phyloP scores from a whole-genome alignment of 2,888 invertebrate species.

The Eupithecia subfuscata region DNA sequence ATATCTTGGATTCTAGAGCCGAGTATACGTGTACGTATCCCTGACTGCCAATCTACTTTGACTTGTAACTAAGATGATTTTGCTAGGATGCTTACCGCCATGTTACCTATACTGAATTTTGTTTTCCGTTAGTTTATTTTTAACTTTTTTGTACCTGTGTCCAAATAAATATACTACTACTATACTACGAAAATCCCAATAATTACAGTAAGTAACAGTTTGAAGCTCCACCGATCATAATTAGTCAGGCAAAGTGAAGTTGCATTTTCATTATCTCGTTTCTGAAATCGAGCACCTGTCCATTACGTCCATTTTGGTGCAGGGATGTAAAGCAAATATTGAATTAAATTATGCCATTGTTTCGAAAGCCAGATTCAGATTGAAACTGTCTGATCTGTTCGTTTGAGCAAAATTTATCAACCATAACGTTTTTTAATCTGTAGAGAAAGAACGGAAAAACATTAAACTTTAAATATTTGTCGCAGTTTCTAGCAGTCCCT shows the following conservation, averaged over 20 bases:
- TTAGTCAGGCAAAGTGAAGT: background rate
- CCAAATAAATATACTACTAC: no score
- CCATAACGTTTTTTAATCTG: background rate
- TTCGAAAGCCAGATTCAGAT: background rate
- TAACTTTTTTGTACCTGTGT: no score
- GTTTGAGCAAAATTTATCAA: background rate
- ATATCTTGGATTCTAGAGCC: background rate
- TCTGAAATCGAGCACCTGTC: background rate
- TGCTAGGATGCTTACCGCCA: background rate
- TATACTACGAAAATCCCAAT: background rate
- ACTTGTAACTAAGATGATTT: background rate
- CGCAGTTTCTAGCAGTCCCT: conserved; percentile 14
- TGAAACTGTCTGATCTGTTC: conserved; percentile 10
- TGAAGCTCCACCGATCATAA: background rate
- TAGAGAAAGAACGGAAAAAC: background rate
- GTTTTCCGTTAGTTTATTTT: no score
- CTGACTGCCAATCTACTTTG: background rate
- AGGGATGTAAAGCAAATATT: conserved; percentile 4
- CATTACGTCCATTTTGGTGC: background rate
- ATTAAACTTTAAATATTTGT: background rate
- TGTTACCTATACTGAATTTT: no score
- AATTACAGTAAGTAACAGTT: background rate
- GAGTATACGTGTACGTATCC: background rate
- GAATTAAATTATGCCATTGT: background rate
- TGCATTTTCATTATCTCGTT: background rate